A percentile compares a stretch with the other conserved stretches of the same genome.
phyloP scores from a whole-genome alignment of 2,888 invertebrate genomes.

The Euproctis similis region DNA sequence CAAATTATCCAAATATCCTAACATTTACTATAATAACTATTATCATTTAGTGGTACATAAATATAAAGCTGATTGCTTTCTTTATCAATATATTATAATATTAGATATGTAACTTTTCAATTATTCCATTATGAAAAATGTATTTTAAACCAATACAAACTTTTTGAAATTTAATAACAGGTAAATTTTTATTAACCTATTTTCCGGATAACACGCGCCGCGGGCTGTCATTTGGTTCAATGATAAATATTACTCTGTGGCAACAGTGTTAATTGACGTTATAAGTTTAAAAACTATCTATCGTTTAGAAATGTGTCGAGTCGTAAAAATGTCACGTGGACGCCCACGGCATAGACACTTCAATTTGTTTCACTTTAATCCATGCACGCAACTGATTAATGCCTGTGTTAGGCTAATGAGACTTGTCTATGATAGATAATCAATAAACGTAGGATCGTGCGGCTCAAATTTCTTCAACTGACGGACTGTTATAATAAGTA shows the following conservation, averaged over 20 bases:
- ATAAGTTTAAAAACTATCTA: slow-evolving; percentile 30
- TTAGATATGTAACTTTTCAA: too few relatives aligned
- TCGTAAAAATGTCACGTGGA: slow-evolving; percentile 48
- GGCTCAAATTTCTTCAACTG: slow-evolving; percentile 15
- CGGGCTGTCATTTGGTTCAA: slow-evolving; percentile 29
- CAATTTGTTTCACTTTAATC: slow-evolving; percentile 67
- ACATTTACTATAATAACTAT: too few relatives aligned
- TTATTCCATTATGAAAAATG: too few relatives aligned
- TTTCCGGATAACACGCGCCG: slow-evolving; percentile 30
- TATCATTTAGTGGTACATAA: too few relatives aligned
- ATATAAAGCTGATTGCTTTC: too few relatives aligned
- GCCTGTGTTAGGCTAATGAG: slow-evolving; percentile 60
- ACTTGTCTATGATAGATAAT: slow-evolving; percentile 49
- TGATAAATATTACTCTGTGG: slow-evolving; percentile 35
- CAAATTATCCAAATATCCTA: too few relatives aligned
- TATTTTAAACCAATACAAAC: too few relatives aligned
- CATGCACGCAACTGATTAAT: slow-evolving; percentile 60
- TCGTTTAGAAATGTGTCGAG: slow-evolving; percentile 30
- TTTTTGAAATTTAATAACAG: too few relatives aligned
- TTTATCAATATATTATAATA: too few relatives aligned
- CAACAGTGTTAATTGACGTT: slow-evolving; percentile 50
- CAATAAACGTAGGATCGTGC: slow-evolving; percentile 44
- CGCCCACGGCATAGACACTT: slow-evolving; percentile 46
- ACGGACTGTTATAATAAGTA: slow-evolving; percentile 14
- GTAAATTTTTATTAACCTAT: too few relatives aligned